Evolutionary conservation across 1,140 invertebrate species (phyloP).

Genomic region (Scylla paramamosain): DNA sequence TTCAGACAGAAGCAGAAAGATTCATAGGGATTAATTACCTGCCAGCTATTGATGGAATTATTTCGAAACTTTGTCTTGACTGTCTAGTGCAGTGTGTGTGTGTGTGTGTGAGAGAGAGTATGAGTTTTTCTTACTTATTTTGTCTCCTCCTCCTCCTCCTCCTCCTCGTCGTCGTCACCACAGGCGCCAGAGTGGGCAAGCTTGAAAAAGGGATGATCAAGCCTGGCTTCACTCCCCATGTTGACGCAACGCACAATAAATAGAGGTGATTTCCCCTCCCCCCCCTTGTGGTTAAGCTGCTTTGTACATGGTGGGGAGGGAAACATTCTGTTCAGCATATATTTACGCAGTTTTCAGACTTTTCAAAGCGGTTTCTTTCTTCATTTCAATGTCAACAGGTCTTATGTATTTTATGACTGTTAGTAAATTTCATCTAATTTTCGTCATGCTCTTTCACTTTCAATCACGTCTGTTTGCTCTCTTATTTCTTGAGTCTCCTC

Average conservation of each 20-base stretch:
- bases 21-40: too few species aligned
- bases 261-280: neutral
- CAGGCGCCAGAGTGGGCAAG: neutral
- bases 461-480: neutral
- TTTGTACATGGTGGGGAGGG: neutral
- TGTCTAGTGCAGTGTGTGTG: too few species aligned
- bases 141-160: neutral
- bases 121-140: neutral
- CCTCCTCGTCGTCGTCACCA: too few species aligned
- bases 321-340: neutral
- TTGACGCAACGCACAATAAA: neutral
- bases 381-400: too few species aligned
- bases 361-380: neutral
- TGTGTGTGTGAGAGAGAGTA: too few species aligned
- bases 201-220: conserved; percentile 12
- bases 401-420: too few species aligned
- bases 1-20: too few species aligned
- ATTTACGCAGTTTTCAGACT: neutral
- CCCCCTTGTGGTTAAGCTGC: neutral
- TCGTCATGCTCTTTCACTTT: neutral
- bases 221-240: neutral
- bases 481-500: neutral
- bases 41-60: too few species aligned
- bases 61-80: too few species aligned
- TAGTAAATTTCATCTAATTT: too few species aligned